Percentiles rank a stretch among this genome's conserved stretches.
Conservation (phyloP, 2,797 vertebrate species). For the Australoheros facetus region DNA sequence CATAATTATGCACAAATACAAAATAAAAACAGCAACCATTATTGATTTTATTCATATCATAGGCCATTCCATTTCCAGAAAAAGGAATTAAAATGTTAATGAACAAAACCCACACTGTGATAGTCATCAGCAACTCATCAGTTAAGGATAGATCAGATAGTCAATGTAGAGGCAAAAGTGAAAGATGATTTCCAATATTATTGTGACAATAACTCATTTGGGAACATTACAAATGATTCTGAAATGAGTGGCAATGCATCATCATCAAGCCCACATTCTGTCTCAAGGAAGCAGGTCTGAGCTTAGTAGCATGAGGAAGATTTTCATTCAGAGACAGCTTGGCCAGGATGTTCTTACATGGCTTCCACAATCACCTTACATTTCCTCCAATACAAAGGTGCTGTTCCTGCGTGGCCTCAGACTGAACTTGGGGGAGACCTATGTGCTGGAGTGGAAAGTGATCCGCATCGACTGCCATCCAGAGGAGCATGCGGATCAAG, state of each 20-base stretch:
- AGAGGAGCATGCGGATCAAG: background rate
- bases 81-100: background rate
- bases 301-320: background rate
- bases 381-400: conserved; percentile 36
- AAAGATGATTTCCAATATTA: background rate
- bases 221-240: conserved; percentile 58
- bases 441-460: conserved; percentile 80
- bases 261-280: conserved; percentile 17
- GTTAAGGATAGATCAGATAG: conserved; percentile 33
- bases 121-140: background rate
- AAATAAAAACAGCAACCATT: background rate
- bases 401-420: conserved; percentile 41
- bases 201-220: conserved; percentile 43
- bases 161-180: conserved; percentile 23
- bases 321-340: background rate
- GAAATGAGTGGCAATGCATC: conserved; percentile 1
- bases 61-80: background rate
- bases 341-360: background rate
- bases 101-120: background rate
- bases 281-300: conserved; percentile 28
- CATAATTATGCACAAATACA: background rate
- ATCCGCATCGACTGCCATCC: conserved; percentile 83
- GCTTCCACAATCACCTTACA: background rate
- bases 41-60: background rate
- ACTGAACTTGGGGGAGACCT: conserved; percentile 81